Evolutionary conservation across 2,888 invertebrate species (phyloP).

Genomic region (Lasioglossum lativentre): DNA sequence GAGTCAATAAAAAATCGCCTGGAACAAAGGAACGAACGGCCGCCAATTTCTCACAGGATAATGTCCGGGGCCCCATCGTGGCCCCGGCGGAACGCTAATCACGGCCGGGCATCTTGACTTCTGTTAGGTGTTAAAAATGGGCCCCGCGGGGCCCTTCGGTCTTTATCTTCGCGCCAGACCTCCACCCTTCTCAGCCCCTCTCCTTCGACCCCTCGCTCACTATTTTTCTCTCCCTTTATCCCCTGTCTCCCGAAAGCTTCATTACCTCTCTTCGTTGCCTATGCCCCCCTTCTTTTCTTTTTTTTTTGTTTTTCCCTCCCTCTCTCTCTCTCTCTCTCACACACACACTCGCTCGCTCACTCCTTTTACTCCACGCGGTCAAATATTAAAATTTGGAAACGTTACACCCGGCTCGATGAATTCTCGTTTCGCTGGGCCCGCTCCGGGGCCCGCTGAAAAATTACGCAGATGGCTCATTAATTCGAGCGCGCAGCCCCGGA

Average conservation of each 20-base stretch:
- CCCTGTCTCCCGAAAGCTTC: background rate
- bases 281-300: background rate
- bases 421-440: conserved; percentile 34
- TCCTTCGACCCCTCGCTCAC: background rate
- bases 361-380: conserved; percentile 37
- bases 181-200: conserved; percentile 31
- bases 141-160: conserved; percentile 73
- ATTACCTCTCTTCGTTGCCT: background rate
- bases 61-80: conserved; percentile 69
- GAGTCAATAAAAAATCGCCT: conserved; percentile 81
- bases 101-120: conserved; percentile 80
- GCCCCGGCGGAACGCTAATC: conserved; percentile 72
- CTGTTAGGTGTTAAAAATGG: conserved; percentile 82
- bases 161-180: conserved; percentile 74
- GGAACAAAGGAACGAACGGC: conserved; percentile 78
- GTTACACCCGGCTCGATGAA: conserved; percentile 66
- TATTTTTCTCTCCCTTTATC: background rate
- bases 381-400: conserved; percentile 78
- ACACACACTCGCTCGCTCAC: background rate
- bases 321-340: conserved; percentile 13
- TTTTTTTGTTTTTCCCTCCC: background rate
- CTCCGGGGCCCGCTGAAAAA: conserved; percentile 49
- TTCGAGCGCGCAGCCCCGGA: conserved; percentile 38
- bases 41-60: conserved; percentile 82
- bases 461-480: conserved; percentile 63